phyloP scores from a whole-genome alignment of 2,797 vertebrate genomes.

The Eulemur albifrons region DNA sequence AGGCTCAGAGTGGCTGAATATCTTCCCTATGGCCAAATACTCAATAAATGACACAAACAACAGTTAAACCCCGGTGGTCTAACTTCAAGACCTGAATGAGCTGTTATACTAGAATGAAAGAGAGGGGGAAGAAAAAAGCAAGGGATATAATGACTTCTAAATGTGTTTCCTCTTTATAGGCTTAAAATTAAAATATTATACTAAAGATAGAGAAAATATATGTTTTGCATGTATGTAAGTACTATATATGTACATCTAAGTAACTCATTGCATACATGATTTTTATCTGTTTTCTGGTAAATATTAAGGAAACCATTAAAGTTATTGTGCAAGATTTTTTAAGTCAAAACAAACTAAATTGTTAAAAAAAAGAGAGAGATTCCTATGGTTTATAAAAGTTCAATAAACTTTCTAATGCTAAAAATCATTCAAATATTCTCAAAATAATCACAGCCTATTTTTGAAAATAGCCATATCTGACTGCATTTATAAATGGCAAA shows the following conservation, averaged over 20 bases:
- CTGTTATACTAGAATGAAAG: background rate
- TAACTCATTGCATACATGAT: background rate
- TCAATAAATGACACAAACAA: background rate
- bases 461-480: background rate
- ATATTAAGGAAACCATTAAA: background rate
- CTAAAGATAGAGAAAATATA: background rate
- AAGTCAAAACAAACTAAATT: background rate
- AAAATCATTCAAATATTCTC: conserved; percentile 10
- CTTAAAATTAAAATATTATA: background rate
- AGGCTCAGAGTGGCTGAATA: background rate
- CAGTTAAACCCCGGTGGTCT: background rate
- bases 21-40: background rate
- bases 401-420: background rate
- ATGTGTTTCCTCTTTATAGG: background rate
- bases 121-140: background rate
- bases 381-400: background rate
- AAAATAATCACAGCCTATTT: background rate
- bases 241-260: background rate
- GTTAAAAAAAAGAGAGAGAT: background rate
- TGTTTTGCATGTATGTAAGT: background rate
- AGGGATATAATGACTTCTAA: background rate
- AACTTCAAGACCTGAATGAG: background rate
- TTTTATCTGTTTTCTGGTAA: background rate
- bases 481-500: background rate
- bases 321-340: background rate